Conservation (phyloP, 1,140 invertebrate species). For the Oryzaephilus surinamensis region DNA sequence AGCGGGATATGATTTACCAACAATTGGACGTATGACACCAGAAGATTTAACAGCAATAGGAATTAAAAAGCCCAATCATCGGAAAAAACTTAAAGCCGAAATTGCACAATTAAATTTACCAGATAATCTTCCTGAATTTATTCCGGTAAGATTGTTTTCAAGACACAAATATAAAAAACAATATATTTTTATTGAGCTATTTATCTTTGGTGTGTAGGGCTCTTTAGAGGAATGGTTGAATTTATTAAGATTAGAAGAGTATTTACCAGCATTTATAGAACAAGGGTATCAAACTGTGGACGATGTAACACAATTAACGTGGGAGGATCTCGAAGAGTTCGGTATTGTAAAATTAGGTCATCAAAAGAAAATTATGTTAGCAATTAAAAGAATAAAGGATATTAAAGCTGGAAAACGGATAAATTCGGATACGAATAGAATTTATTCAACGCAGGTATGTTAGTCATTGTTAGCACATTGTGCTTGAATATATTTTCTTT, state of each 20-base stretch:
- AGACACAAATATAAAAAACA: constrained; percentile 3
- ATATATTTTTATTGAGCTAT: constrained; percentile 1
- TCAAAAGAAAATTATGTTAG: constrained; percentile 95
- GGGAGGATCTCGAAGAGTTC: constrained; percentile 99
- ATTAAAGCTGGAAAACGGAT: constrained; percentile 78
- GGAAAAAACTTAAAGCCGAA: constrained; percentile 91
- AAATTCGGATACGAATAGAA: constrained; percentile 42
- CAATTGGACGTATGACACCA: constrained; percentile 95
- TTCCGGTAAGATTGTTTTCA: constrained; percentile 57
- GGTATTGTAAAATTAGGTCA: constrained; percentile 92
- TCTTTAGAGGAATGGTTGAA: constrained; percentile 90
- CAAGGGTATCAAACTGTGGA: constrained; percentile 93
- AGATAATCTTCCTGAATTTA: constrained; percentile 86
- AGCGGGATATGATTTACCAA: constrained; percentile 95
- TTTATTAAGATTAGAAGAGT: constrained; percentile 82
- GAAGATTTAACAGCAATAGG: constrained; percentile 79
- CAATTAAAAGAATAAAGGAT: constrained; percentile 94
- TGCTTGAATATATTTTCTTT: constrained; percentile 8
- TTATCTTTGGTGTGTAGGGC: constrained; percentile 44
- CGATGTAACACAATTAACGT: constrained; percentile 85
- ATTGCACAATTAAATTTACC: constrained; percentile 90
- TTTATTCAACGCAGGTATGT: constrained; percentile 42
- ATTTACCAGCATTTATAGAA: constrained; percentile 72
- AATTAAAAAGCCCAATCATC: constrained; percentile 95
- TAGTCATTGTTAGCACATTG: constrained; percentile 5